Base-by-base conservation (phyloP, 1,140 invertebrate genomes). In the Platyura marginata region DNA sequence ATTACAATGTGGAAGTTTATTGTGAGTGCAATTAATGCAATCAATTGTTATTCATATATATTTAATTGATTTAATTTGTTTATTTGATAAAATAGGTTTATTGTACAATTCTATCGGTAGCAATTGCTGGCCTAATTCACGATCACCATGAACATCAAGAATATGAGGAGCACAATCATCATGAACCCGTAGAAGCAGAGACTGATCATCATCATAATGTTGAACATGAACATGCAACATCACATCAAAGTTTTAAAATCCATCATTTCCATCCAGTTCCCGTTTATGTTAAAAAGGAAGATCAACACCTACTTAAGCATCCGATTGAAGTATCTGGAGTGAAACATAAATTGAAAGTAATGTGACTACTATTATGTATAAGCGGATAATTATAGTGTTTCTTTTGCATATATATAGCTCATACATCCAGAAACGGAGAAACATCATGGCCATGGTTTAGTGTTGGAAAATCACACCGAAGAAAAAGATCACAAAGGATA, bases 261-360 rank as follows among this genome's bases (percentile, higher is more conserved):
- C 70, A 74, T 49, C 72, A 75, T 47, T 74, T 70, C 55, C 72
- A 74, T 47, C 65, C 72, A 6, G 72, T 75, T 8, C 72, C 72
- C 11, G 71, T 74, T 3, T 74, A 73, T 54, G 62, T 74, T 3
- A 75, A 74, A 59, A 72, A 74, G 49, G 72, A 74, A 52, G 69
- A 74, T 54, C 66, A 63, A 49, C 69, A 75, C 51, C 54, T 72
- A 25, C 55, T 74, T 9, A 65, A 74, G 47, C 70, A 74, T 47
- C 72, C 72, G 8, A 56, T 75, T 37, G 69, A 72, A 48, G 68
- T 71, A 47, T 71, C 72, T 32, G 68, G 68, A 47, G 69, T 65
- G 47, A 70, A 70, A 46, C 66, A 69, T 46, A 66, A 68, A 50
- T 49, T 71, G 44, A 73, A 73, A 51, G 63, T 40, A 40, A 20